phyloP scores from a whole-genome alignment of 2,888 invertebrate species.

The Dorcus hopei region DNA sequence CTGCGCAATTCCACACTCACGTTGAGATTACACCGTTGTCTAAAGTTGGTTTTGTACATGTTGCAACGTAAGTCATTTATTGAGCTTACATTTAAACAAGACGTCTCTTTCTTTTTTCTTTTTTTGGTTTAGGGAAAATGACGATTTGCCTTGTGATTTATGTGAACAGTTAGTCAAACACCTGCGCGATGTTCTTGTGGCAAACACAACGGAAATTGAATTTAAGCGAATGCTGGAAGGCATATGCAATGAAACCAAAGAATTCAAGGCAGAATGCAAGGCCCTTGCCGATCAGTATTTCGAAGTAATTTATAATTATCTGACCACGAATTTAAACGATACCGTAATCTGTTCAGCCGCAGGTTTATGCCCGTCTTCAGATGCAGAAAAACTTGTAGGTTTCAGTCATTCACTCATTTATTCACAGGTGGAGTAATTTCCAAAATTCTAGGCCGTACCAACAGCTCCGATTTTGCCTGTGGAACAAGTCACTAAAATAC shows the following conservation, averaged over 20 bases:
- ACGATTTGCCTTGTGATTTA: slow-evolving; percentile 77
- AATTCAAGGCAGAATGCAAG: slow-evolving; percentile 71
- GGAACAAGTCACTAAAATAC: slow-evolving; percentile 48
- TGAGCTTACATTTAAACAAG: not conserved
- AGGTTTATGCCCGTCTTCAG: slow-evolving; percentile 60
- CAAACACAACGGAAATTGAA: slow-evolving; percentile 81
- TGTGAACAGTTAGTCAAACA: slow-evolving; percentile 81
- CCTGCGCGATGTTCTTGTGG: slow-evolving; percentile 72
- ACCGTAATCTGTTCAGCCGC: slow-evolving; percentile 67
- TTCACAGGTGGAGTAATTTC: not conserved
- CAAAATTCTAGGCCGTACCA: slow-evolving; percentile 38
- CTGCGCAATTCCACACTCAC: slow-evolving; percentile 63
- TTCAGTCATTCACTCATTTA: not conserved
- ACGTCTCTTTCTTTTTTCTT: slow-evolving; percentile 1
- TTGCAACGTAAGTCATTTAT: slow-evolving; percentile 34
- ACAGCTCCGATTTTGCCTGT: slow-evolving; percentile 62
- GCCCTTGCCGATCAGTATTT: slow-evolving; percentile 78
- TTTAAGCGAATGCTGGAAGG: slow-evolving; percentile 75
- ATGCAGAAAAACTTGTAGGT: slow-evolving; percentile 21
- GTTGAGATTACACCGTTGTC: slow-evolving; percentile 58
- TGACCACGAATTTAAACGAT: slow-evolving; percentile 67
- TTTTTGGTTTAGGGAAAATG: slow-evolving; percentile 29
- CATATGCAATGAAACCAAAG: slow-evolving; percentile 75
- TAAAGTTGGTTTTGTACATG: slow-evolving; percentile 55
- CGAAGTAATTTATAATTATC: slow-evolving; percentile 65